phyloP scores from a whole-genome alignment of 2,797 vertebrate genomes.

The Acanthis flammea region DNA sequence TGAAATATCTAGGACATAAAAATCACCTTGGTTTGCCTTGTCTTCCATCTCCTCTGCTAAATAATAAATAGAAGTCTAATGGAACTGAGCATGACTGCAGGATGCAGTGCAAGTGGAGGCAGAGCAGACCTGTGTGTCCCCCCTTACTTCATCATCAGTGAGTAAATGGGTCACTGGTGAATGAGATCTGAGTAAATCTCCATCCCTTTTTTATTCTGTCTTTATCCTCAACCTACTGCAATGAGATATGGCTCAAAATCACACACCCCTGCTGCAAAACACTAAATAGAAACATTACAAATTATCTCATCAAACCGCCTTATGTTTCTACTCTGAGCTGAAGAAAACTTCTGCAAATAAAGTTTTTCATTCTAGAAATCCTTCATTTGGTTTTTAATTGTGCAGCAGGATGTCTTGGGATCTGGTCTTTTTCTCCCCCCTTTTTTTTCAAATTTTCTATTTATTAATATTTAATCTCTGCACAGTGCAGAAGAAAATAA shows the following conservation, averaged over 20 bases:
- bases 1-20: background rate
- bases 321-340: background rate
- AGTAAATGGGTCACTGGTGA: slow-evolving; percentile 54
- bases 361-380: background rate
- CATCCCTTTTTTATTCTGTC: background rate
- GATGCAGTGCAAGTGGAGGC: background rate
- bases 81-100: background rate
- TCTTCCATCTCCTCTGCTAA: background rate
- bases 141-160: slow-evolving; percentile 53
- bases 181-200: background rate
- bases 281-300: background rate
- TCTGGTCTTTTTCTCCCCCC: background rate
- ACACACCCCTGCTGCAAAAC: background rate
- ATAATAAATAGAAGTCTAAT: slow-evolving; percentile 22
- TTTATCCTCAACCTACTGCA: background rate
- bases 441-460: slow-evolving; percentile 45
- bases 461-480: slow-evolving; percentile 62
- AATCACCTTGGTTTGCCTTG: background rate
- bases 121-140: background rate
- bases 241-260: background rate
- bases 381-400: slow-evolving; percentile 53
- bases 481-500: slow-evolving; percentile 33
- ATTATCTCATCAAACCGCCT: background rate
- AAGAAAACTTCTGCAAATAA: slow-evolving; percentile 12
- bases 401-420: background rate